A percentile compares a stretch with the other conserved stretches of the same genome.
phyloP scores from a whole-genome alignment of 2,797 vertebrate genomes.

The Bradypus variegatus region DNA sequence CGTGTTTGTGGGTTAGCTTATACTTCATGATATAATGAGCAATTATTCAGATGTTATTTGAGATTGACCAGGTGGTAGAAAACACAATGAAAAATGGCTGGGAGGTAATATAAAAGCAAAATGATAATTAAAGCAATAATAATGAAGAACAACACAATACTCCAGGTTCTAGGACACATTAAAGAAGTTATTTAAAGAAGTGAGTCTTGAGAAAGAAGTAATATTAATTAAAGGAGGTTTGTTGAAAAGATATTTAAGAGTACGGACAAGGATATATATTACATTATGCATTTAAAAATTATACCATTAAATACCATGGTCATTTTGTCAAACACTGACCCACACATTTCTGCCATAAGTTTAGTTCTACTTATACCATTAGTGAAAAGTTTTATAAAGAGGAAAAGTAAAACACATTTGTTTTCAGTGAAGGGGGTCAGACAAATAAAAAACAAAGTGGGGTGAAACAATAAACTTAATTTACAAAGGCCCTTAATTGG shows the following conservation, averaged over 20 bases:
- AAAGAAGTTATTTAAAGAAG: not conserved
- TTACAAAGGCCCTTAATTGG: slow-evolving; percentile 17
- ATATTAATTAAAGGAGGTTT: not conserved
- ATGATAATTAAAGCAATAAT: not conserved
- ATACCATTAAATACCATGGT: not conserved
- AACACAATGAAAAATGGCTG: not conserved
- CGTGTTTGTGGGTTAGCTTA: not conserved
- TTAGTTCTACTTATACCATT: not conserved
- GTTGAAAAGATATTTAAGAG: not conserved
- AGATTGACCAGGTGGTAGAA: not conserved
- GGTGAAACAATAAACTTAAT: slow-evolving; percentile 38
- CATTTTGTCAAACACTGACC: slow-evolving; percentile 28
- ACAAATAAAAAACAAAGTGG: slow-evolving; percentile 35
- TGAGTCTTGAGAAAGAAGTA: not conserved
- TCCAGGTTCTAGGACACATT: not conserved
- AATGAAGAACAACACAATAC: not conserved
- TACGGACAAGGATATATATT: not conserved
- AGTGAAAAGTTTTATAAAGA: slow-evolving; percentile 17
- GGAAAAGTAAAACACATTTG: slow-evolving; percentile 1
- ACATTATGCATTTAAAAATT: not conserved
- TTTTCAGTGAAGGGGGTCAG: slow-evolving; percentile 2
- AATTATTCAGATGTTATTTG: not conserved
- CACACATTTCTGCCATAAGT: not conserved
- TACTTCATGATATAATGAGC: not conserved
- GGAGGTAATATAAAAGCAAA: not conserved